Percentiles rank a stretch among this genome's conserved stretches.
These are phyloP conservation scores for Crioceris asparagi DNA, from an alignment of 2,888 invertebrate genomes.

Conservation along the genomic window DNA sequence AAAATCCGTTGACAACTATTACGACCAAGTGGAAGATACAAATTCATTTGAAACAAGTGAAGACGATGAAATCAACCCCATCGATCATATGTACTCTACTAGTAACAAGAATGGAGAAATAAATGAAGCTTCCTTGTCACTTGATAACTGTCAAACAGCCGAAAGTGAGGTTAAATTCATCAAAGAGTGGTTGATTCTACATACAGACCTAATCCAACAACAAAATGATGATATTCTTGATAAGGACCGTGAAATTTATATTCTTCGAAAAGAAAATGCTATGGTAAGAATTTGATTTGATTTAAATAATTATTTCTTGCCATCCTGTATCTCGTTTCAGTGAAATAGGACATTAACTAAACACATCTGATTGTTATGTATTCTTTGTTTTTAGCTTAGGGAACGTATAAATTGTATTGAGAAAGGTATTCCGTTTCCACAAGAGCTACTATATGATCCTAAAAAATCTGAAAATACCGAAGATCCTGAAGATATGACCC, in stretches of 20 bases:
- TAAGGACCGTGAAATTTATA: constrained; percentile 66
- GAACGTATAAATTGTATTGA: constrained; percentile 57
- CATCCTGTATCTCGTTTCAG: too few species aligned
- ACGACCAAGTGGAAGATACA: neutral
- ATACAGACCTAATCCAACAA: constrained; percentile 81
- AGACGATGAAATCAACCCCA: constrained; percentile 37
- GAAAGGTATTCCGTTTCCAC: constrained; percentile 40
- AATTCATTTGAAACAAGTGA: constrained; percentile 22
- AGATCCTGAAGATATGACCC: constrained; percentile 33
- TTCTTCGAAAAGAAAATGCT: constrained; percentile 67
- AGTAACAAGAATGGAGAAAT: constrained; percentile 31
- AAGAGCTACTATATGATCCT: constrained; percentile 13
- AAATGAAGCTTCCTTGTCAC: constrained; percentile 15
- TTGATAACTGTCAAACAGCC: constrained; percentile 29
- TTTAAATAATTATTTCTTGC: too few species aligned
- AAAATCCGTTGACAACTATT: constrained; percentile 20
- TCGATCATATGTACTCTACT: constrained; percentile 65
- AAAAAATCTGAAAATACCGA: constrained; percentile 15
- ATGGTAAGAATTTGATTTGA: constrained; percentile 55
- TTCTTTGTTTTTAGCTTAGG: constrained; percentile 28
- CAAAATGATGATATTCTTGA: constrained; percentile 74
- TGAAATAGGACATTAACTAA: too few species aligned
- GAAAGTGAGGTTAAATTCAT: constrained; percentile 54
- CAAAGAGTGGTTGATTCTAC: constrained; percentile 69
- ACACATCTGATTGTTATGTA: too few species aligned